These are phyloP conservation scores for Eumacrocentrus americanus DNA, from an alignment of 2,888 invertebrate genomes.

Conservation along the genomic window DNA sequence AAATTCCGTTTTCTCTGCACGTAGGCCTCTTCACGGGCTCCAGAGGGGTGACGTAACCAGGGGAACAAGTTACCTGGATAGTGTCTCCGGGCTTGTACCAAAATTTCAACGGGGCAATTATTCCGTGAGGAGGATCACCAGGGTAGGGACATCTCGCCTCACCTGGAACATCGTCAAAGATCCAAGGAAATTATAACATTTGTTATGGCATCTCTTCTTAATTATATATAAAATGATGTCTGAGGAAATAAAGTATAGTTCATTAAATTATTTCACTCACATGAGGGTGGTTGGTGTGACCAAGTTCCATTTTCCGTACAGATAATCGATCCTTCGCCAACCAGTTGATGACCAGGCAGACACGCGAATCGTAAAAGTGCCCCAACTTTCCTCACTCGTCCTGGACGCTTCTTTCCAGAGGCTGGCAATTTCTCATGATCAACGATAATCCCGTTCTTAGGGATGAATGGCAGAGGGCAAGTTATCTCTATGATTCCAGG, in stretches of 20 bases:
- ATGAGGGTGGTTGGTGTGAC: constrained; percentile 86
- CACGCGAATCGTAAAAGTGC: constrained; percentile 81
- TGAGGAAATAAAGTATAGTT: no score
- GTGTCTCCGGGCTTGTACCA: constrained; percentile 77
- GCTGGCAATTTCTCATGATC: constrained; percentile 54
- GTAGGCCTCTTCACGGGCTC: constrained; percentile 69
- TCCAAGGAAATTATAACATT: neutral
- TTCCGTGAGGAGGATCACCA: constrained; percentile 74
- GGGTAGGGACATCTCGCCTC: constrained; percentile 76
- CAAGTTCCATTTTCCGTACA: constrained; percentile 88
- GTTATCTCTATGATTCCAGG: constrained; percentile 72
- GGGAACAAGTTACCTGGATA: constrained; percentile 72
- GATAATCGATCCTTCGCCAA: constrained; percentile 82
- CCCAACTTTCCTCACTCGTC: constrained; percentile 77
- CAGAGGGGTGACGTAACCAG: constrained; percentile 66
- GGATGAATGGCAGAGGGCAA: constrained; percentile 77
- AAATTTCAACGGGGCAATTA: constrained; percentile 74
- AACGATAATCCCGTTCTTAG: constrained; percentile 73
- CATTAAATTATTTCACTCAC: constrained; percentile 68
- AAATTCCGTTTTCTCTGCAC: constrained; percentile 71
- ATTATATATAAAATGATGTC: no score
- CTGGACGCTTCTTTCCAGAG: constrained; percentile 60
- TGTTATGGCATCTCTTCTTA: no score
- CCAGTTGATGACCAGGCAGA: constrained; percentile 70
- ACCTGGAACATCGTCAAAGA: constrained; percentile 63